These are phyloP conservation scores for Porites lobata DNA, from an alignment of 92 coral and sea anemone species.

Conservation along the genomic window DNA sequence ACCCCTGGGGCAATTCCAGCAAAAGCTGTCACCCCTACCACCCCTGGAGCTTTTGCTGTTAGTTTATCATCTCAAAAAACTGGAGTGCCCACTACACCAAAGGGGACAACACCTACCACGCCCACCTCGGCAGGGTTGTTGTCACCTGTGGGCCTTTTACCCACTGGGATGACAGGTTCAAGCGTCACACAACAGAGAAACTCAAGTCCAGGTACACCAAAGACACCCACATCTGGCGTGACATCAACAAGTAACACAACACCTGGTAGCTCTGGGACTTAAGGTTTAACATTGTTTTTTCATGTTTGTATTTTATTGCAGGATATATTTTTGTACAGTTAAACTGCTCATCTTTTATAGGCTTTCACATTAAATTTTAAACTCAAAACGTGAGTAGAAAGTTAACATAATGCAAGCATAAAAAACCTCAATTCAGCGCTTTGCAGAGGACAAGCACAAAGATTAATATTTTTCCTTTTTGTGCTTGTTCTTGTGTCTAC, in stretches of 20 bases:
- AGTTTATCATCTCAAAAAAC: slow-evolving; percentile 67
- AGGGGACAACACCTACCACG: slow-evolving; percentile 58
- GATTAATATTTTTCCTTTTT: no score
- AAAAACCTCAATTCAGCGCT: no score
- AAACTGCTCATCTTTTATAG: neutral
- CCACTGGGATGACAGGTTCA: slow-evolving; percentile 18
- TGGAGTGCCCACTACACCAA: slow-evolving; percentile 82
- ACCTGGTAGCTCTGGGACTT: slow-evolving; percentile 34
- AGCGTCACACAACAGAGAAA: neutral
- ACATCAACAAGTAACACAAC: slow-evolving; percentile 25
- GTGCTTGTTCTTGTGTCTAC: no score
- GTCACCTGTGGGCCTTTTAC: slow-evolving; percentile 24
- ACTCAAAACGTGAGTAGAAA: no score
- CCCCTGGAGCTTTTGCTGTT: slow-evolving; percentile 74
- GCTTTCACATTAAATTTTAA: no score
- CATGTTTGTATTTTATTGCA: neutral
- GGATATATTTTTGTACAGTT: neutral
- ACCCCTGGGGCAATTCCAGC: slow-evolving; percentile 72
- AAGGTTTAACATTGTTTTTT: neutral
- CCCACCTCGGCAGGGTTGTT: slow-evolving; percentile 40
- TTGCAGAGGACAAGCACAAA: no score
- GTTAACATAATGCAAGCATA: no score
- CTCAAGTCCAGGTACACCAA: slow-evolving; percentile 11
- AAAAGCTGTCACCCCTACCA: slow-evolving; percentile 58
- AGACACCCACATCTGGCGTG: slow-evolving; percentile 10